A percentile compares a stretch with the other conserved stretches of the same genome.
Evolutionary conservation across 2,888 invertebrate species (phyloP).

Genomic region (Ectropis crepuscularia): DNA sequence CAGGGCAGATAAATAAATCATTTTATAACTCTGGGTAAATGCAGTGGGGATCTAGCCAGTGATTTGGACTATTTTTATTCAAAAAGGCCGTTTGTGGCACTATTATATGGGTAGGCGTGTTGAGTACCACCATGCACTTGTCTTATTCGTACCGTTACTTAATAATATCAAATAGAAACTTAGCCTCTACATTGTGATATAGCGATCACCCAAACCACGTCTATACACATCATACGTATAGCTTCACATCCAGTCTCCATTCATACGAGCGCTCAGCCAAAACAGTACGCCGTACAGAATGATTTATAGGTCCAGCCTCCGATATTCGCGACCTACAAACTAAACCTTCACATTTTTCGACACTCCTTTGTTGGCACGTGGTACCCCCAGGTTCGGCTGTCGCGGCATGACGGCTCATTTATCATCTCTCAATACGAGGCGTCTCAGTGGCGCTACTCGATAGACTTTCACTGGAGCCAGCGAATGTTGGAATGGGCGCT

Average conservation of each 20-base stretch:
- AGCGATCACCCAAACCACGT: no score
- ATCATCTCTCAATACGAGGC: slow-evolving; percentile 82
- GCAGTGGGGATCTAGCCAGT: no score
- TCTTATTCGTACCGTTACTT: no score
- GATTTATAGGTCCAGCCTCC: slow-evolving; percentile 80
- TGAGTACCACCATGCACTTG: no score
- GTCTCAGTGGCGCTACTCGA: slow-evolving; percentile 76
- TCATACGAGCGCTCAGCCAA: slow-evolving; percentile 30
- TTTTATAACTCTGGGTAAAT: no score
- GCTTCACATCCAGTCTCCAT: slow-evolving; percentile 25
- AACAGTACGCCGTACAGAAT: slow-evolving; percentile 55
- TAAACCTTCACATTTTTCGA: slow-evolving; percentile 81
- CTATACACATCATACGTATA: neutral
- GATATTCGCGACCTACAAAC: slow-evolving; percentile 81
- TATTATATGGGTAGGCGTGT: no score
- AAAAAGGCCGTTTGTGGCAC: no score
- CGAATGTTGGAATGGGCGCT: slow-evolving; percentile 11
- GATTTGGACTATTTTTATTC: no score
- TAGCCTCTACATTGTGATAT: no score
- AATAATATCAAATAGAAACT: no score
- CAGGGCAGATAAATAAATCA: no score
- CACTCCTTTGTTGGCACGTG: slow-evolving; percentile 82
- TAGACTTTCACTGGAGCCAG: slow-evolving; percentile 41
- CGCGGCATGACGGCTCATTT: slow-evolving; percentile 80
- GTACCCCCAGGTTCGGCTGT: slow-evolving; percentile 80